A percentile compares a stretch with the other conserved stretches of the same genome.
Conservation (phyloP, 2,888 invertebrate species). For the Geophilus truncorum region DNA sequence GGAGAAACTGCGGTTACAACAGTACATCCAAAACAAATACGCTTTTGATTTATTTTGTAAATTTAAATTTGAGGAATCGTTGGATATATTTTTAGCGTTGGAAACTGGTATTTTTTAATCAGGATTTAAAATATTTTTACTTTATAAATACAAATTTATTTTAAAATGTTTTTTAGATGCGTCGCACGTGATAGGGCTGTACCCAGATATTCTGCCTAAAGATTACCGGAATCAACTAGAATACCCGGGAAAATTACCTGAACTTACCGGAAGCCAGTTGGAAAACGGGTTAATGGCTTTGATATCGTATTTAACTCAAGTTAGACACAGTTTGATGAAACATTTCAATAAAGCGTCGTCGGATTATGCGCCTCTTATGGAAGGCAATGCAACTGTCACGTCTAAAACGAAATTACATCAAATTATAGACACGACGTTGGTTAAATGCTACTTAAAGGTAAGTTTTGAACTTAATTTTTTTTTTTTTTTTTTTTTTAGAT, state of each 20-base stretch:
- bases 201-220: conserved; percentile 75
- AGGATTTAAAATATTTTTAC: no score
- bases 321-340: conserved; percentile 45
- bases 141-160: no score
- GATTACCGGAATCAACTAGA: conserved; percentile 54
- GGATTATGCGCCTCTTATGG: conserved; percentile 45
- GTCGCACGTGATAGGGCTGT: conserved; percentile 88
- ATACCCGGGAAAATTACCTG: conserved; percentile 56
- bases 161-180: no score
- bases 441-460: conserved; percentile 94
- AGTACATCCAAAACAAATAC: conserved; percentile 81
- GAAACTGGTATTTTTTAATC: conserved; percentile 64
- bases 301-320: conserved; percentile 79
- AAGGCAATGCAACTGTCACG: conserved; percentile 51
- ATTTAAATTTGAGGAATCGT: conserved; percentile 80
- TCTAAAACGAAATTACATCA: conserved; percentile 67
- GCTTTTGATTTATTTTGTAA: conserved; percentile 88
- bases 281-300: conserved; percentile 83
- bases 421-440: conserved; percentile 92
- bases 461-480: no score
- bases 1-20: conserved; percentile 72
- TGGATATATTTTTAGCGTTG: conserved; percentile 82
- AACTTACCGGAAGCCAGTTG: conserved; percentile 73
- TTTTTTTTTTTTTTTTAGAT: no score
- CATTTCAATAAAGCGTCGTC: conserved; percentile 41